phyloP scores from a whole-genome alignment of 2,888 invertebrate genomes.

The Tinea pellionella region DNA sequence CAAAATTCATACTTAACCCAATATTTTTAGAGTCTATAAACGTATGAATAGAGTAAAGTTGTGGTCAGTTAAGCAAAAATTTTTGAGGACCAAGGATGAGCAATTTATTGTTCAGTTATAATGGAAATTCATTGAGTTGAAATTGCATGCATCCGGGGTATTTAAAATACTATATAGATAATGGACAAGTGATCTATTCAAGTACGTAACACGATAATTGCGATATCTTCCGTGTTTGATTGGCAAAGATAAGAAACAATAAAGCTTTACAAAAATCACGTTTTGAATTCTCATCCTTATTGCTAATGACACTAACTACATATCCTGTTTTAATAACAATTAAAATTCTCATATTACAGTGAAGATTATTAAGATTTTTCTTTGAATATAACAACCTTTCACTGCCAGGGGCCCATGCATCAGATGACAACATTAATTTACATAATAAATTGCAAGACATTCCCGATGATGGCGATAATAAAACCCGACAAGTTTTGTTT shows the following conservation, averaged over 20 bases:
- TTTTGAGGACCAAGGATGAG: constrained; percentile 37
- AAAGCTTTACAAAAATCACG: background rate
- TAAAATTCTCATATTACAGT: background rate
- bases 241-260: background rate
- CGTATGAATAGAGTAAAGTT: background rate
- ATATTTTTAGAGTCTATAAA: too few species aligned
- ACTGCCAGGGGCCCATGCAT: constrained; percentile 21
- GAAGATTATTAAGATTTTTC: background rate
- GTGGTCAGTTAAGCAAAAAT: background rate
- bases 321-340: too few species aligned
- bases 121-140: constrained; percentile 54
- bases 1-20: background rate
- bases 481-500: constrained; percentile 11
- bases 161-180: constrained; percentile 34
- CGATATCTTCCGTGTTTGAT: constrained; percentile 24
- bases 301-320: background rate
- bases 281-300: background rate
- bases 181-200: constrained; percentile 19
- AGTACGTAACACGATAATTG: constrained; percentile 43
- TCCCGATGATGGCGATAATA: constrained; percentile 11
- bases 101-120: constrained; percentile 62
- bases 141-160: constrained; percentile 68
- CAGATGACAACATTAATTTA: constrained; percentile 21
- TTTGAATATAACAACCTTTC: constrained; percentile 16
- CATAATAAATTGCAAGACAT: constrained; percentile 26